phyloP scores from a whole-genome alignment of 1,140 invertebrate species.

The Spodoptera frugiperda region DNA sequence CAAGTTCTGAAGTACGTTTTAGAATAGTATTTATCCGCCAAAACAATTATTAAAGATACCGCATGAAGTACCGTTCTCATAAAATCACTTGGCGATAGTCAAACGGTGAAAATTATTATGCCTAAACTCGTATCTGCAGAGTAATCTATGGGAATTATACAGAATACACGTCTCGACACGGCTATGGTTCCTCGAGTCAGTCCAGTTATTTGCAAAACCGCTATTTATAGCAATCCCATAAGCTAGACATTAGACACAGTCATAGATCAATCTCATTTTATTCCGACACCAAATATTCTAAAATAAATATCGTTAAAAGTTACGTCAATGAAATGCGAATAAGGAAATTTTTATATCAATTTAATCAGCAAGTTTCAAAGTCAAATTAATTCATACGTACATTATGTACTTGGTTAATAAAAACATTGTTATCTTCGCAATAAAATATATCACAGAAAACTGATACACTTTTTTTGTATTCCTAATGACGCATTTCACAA shows the following conservation, averaged over 20 bases:
- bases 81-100: not conserved
- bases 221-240: constrained; percentile 82
- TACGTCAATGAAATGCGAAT: not conserved
- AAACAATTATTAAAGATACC: not conserved
- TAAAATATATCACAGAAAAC: constrained; percentile 22
- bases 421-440: constrained; percentile 21
- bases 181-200: constrained; percentile 68
- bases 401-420: not conserved
- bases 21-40: too few relatives aligned
- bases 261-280: constrained; percentile 55
- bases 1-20: too few relatives aligned
- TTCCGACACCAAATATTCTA: not conserved
- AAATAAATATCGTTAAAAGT: not conserved
- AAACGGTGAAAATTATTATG: constrained; percentile 28
- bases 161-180: constrained; percentile 61
- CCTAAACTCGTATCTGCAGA: constrained; percentile 25
- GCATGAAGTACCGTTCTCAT: constrained; percentile 2
- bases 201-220: constrained; percentile 84
- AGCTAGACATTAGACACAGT: constrained; percentile 66
- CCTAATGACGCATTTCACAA: constrained; percentile 6
- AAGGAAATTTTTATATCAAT: not conserved
- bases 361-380: constrained; percentile 9
- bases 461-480: constrained; percentile 26
- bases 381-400: not conserved
- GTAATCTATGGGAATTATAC: constrained; percentile 53